Conservation (phyloP, 2,888 invertebrate genomes). For the Periphyllus acericola region DNA sequence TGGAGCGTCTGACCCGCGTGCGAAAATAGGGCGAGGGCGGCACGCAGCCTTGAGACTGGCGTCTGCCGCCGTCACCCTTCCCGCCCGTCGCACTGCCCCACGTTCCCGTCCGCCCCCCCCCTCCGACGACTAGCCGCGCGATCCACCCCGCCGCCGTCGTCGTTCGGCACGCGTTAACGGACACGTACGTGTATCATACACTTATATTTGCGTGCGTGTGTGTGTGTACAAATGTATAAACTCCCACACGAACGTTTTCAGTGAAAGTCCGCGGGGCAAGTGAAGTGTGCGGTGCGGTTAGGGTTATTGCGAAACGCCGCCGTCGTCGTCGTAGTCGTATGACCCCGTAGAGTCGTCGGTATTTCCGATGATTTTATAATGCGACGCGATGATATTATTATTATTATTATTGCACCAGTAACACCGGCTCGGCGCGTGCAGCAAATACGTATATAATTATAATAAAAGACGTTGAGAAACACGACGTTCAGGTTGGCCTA, state of each 20-base stretch:
- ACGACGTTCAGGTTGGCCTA: not conserved
- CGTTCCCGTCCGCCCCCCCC: not conserved
- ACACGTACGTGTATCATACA: not conserved
- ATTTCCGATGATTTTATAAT: constrained; percentile 1
- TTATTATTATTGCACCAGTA: not conserved
- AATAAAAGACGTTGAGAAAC: not conserved
- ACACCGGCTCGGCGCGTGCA: not conserved
- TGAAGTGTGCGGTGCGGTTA: not conserved
- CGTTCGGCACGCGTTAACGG: not conserved
- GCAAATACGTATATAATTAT: too few species aligned
- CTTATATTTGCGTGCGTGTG: not conserved
- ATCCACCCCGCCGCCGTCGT: not conserved
- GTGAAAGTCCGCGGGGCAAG: constrained; percentile 40
- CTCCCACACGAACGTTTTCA: constrained; percentile 38
- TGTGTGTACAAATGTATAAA: not conserved
- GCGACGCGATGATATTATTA: not conserved
- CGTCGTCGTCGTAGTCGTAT: not conserved
- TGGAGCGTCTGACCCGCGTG: constrained; percentile 48
- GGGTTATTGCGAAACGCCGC: constrained; percentile 26
- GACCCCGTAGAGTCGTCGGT: constrained; percentile 3
- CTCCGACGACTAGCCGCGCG: not conserved
- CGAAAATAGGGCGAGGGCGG: constrained; percentile 60
- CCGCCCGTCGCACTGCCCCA: not conserved
- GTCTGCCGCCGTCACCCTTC: constrained; percentile 47
- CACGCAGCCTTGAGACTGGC: constrained; percentile 57